Evolutionary conservation across 1,140 invertebrate genomes (phyloP), one percentile per base, ranked within the genome.

Genomic region (Anastrepha ludens): DNA sequence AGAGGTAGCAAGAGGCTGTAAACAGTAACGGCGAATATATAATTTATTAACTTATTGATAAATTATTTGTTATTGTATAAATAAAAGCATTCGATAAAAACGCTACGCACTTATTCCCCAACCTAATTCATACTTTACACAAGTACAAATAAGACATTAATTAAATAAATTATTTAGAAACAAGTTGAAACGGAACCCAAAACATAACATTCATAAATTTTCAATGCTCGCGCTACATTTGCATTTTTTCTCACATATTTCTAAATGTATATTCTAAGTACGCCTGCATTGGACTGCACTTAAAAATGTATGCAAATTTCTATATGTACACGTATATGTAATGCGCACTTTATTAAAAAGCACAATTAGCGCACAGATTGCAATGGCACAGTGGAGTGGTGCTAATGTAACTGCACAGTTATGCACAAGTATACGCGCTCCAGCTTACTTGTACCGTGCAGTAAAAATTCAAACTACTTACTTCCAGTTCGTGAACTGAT

Each of bases 281-380:
- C 74, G 47, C 47, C 74, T 81, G 47, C 74, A 3, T n/a, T 50
- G 47, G 47, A 17, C 44, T 41, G 74, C 74, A 81, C 74, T 81
- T 20, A 81, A 81, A 81, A 55, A n/a, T 81, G 58, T 55, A 81
- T 81, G 74, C 74, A 81, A 81, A 81, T 81, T 15, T 62, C 4
- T 17, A 29, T 29, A 29, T 29, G 29, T 29, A 29, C 29, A 29
- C 29, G 29, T 81, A 55, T 81, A 81, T 81, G 74, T 47, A 78
- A 50, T 17, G 70, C 17, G 70, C 44, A 74, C 47, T 81, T 81
- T 81, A 81, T 81, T 81, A 81, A 81, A 81, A 81, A 81, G 74
- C 47, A 81, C 74, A 81, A 81, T 81, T 81, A 81, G 74, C 74
- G 74, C 74, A 17, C 74, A 81, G 74, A 81, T 81, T 81, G 74